Percentiles rank a stretch among this genome's conserved stretches.
These are phyloP conservation scores for Epizoanthus ramosus DNA, from an alignment of 92 coral and sea anemone genomes.

Conservation along the genomic window DNA sequence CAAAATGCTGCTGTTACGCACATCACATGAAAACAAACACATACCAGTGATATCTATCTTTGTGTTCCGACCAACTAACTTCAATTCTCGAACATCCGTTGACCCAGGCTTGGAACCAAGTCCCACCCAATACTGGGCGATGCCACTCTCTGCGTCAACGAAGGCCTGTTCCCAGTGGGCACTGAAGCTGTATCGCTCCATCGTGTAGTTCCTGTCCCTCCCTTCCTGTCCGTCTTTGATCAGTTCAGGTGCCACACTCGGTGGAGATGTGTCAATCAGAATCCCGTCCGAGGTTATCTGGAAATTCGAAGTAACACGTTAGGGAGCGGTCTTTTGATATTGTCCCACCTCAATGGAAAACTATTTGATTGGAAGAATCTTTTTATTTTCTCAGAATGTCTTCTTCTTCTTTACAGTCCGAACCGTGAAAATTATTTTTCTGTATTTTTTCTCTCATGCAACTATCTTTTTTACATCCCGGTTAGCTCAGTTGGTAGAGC, in stretches of 20 bases:
- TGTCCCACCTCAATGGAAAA: not conserved
- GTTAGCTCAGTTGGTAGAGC: no score
- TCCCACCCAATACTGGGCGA: conserved; percentile 84
- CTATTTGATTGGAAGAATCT: no score
- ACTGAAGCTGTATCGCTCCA: conserved; percentile 73
- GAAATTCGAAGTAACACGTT: not conserved
- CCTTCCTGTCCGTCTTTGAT: conserved; percentile 85
- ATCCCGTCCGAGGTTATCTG: conserved; percentile 87
- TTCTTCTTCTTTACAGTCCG: no score
- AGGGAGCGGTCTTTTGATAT: not conserved
- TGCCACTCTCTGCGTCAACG: conserved; percentile 89
- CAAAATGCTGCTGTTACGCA: not conserved
- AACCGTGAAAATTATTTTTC: no score
- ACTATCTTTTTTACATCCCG: no score
- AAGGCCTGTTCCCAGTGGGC: conserved; percentile 98
- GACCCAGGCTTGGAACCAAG: conserved; percentile 81
- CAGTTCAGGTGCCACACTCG: conserved; percentile 74
- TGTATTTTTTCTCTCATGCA: no score
- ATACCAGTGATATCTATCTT: conserved; percentile 47
- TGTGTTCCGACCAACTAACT: conserved; percentile 64
- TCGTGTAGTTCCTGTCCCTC: conserved; percentile 76
- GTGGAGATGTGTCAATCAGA: conserved; percentile 84
- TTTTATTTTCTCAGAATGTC: no score
- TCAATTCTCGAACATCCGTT: conserved; percentile 60
- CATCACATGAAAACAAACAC: not conserved